Evolutionary conservation across 2,113 vertebrate genomes (phyloP).

Genomic region (Spizaetus ornatus): DNA sequence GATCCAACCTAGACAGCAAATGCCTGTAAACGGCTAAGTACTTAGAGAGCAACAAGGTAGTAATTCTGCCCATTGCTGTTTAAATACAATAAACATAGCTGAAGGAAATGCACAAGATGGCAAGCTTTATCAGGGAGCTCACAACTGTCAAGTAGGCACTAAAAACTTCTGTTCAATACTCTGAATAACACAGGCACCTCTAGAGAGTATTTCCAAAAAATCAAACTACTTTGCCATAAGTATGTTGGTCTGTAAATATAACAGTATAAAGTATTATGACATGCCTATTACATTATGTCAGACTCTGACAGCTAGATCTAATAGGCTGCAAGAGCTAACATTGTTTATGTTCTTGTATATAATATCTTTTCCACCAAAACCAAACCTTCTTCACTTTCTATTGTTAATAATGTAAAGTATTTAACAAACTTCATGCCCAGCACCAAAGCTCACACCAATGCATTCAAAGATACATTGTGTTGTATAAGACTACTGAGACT

Average conservation of each 20-base stretch:
- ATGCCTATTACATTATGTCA: neutral
- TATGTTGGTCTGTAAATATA: neutral
- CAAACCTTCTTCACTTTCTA: neutral
- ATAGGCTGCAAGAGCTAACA: neutral
- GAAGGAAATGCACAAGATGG: neutral
- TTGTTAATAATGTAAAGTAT: neutral
- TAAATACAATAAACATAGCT: neutral
- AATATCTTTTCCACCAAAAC: neutral
- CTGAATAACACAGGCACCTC: fast-evolving
- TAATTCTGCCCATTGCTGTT: neutral
- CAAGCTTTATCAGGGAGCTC: neutral
- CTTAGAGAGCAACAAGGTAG: neutral
- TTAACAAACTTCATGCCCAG: neutral
- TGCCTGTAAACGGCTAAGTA: neutral
- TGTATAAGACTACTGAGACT: neutral
- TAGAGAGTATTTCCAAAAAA: neutral
- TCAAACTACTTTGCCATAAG: neutral
- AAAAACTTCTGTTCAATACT: neutral
- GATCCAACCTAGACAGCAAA: neutral
- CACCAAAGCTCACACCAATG: neutral
- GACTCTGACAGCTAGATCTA: neutral
- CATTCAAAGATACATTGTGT: neutral
- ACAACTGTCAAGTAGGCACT: neutral
- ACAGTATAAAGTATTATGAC: neutral
- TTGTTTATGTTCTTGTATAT: neutral